Evolutionary conservation across 2,797 vertebrate species (phyloP).

Genomic region (Nasua narica): DNA sequence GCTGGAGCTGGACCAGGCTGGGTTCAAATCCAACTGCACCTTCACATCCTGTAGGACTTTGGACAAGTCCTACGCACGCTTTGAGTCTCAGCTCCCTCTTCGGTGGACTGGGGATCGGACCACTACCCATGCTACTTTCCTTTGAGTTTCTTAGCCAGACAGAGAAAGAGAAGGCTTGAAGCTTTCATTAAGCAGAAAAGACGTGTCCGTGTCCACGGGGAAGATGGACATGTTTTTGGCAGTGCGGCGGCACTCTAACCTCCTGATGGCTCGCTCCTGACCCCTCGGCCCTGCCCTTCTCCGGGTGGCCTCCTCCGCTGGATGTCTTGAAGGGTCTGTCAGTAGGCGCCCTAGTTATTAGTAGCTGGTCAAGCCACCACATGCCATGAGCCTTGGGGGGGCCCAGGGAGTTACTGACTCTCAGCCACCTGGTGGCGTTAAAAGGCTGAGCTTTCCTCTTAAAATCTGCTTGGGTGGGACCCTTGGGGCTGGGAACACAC

Average conservation of each 20-base stretch:
- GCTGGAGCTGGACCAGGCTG: neutral
- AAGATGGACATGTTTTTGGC: neutral
- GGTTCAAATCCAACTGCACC: conserved; percentile 15
- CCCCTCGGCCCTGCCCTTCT: neutral
- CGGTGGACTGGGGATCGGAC: neutral
- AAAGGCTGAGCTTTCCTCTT: neutral
- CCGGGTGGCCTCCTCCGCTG: neutral
- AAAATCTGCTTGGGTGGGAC: neutral
- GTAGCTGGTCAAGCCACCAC: neutral
- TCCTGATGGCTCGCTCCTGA: neutral
- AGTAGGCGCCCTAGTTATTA: neutral
- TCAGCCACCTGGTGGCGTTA: neutral
- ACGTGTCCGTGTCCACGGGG: neutral
- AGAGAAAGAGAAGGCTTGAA: neutral
- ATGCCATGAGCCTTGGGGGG: neutral
- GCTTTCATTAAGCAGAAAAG: neutral
- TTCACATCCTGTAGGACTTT: neutral
- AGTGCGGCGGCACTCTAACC: neutral
- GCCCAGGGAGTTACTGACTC: neutral
- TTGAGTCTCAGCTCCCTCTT: neutral
- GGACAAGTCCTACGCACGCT: neutral
- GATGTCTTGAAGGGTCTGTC: neutral
- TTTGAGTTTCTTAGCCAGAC: neutral
- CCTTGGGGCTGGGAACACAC: neutral
- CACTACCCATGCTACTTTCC: neutral